Evolutionary conservation across 2,888 invertebrate genomes (phyloP).

Genomic region (Andrena flavipes): DNA sequence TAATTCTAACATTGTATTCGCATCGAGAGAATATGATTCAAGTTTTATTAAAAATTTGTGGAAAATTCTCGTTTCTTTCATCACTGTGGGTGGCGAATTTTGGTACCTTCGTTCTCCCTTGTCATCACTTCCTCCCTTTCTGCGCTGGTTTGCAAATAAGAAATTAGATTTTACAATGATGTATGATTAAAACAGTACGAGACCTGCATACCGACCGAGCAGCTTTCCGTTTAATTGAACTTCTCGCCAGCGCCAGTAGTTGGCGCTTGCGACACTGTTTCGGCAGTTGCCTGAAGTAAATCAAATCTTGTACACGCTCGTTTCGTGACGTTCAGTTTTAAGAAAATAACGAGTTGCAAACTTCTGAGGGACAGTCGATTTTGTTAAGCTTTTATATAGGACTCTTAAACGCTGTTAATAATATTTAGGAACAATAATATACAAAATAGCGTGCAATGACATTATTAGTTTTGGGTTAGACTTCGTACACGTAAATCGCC

Average conservation of each 20-base stretch:
- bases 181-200: background rate
- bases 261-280: slow-evolving; percentile 34
- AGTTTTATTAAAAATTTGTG: background rate
- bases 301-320: background rate
- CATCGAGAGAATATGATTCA: background rate
- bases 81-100: background rate
- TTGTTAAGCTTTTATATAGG: background rate
- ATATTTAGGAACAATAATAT: background rate
- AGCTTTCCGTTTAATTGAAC: background rate
- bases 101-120: background rate
- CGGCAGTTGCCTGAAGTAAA: background rate
- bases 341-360: background rate
- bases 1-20: background rate
- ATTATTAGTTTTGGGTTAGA: background rate
- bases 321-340: background rate
- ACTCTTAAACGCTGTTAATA: background rate
- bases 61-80: background rate
- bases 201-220: slow-evolving; percentile 12
- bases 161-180: background rate
- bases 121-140: background rate
- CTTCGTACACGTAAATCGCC: background rate
- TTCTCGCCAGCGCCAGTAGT: background rate
- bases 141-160: background rate
- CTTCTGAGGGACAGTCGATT: background rate
- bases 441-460: background rate